Conservation (phyloP, 2,113 vertebrate species). For the Pogonocichla stellata region DNA sequence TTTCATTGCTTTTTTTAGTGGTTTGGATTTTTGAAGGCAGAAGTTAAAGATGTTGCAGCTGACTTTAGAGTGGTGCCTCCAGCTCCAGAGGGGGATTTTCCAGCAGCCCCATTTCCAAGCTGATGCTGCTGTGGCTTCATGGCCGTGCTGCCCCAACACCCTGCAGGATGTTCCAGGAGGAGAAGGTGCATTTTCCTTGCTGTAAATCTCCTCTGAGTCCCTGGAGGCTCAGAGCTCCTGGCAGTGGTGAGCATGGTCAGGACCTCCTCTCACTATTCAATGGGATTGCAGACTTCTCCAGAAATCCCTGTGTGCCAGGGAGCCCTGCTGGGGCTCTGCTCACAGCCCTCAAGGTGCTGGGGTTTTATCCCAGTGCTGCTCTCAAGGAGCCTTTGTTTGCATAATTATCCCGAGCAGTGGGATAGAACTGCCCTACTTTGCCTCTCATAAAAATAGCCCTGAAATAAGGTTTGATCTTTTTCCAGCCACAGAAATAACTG, state of each 20-base stretch:
- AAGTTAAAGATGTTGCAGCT: not conserved
- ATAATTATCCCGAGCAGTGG: not conserved
- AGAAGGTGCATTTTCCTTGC: not conserved
- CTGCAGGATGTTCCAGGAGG: not conserved
- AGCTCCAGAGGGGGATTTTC: not conserved
- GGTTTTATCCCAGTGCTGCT: not conserved
- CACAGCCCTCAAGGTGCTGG: not conserved
- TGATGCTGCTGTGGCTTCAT: fast-evolving
- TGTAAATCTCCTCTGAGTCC: not conserved
- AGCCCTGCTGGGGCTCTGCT: fast-evolving
- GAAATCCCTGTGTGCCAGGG: not conserved
- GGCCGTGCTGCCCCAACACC: not conserved
- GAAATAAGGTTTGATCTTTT: constrained; percentile 32
- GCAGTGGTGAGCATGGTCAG: fast-evolving
- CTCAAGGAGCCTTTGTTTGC: constrained; percentile 12
- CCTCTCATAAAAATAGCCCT: constrained; percentile 14
- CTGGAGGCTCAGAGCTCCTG: not conserved
- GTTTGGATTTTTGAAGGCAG: not conserved
- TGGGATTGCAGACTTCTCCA: not conserved
- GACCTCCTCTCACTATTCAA: not conserved
- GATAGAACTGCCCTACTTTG: constrained; percentile 24
- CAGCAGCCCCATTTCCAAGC: not conserved
- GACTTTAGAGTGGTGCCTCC: not conserved
- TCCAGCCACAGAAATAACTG: not conserved
- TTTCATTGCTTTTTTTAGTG: not conserved